Evolutionary conservation across 2,888 invertebrate genomes (phyloP), one percentile per base, ranked within the genome.

Genomic region (Ctena decussata): DNA sequence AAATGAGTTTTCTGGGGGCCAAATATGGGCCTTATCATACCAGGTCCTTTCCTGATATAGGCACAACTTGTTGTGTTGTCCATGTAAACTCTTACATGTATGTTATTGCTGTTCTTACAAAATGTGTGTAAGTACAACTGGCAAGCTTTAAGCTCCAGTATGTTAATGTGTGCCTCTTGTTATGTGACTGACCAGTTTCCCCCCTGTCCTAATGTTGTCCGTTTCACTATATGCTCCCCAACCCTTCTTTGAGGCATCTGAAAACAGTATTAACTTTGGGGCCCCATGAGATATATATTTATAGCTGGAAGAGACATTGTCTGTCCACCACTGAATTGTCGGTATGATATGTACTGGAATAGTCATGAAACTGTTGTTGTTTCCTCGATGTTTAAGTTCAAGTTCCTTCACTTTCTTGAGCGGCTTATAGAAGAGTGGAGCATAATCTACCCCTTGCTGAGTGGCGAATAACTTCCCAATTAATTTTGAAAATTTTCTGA

Each of bases 11-110:
- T n/a, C n/a, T n/a, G n/a, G n/a, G n/a, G n/a, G n/a, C n/a, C n/a
- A n/a, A n/a, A n/a, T n/a, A n/a, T n/a, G n/a, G n/a, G n/a, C n/a
- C n/a, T n/a, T n/a, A n/a, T n/a, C n/a, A n/a, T n/a, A n/a, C n/a
- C n/a, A n/a, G n/a, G n/a, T n/a, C n/a, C n/a, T 21, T 77, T 76
- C n/a, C 65, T 76, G 8, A 81, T 71, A 39, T 81, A 81, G 30
- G 84, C 79, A 57, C 80, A 39, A 46, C 77, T 80, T n/a, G 84
- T 85, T 27, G 86, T 79, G 70, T 89, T 89, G 35, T 89, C 86
- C 49, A 84, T 80, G 30, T 70, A 78, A 0, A 89, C 32, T 30
- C 73, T 77, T 18, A 88, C 57, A 65, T 88, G 85, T 44, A 21
- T 21, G 15, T 69, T 69, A 6, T 46, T 15, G 2, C 27, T 30